These are phyloP conservation scores for Florisuga fusca DNA, from an alignment of 2,797 vertebrate species.

Conservation along the genomic window DNA sequence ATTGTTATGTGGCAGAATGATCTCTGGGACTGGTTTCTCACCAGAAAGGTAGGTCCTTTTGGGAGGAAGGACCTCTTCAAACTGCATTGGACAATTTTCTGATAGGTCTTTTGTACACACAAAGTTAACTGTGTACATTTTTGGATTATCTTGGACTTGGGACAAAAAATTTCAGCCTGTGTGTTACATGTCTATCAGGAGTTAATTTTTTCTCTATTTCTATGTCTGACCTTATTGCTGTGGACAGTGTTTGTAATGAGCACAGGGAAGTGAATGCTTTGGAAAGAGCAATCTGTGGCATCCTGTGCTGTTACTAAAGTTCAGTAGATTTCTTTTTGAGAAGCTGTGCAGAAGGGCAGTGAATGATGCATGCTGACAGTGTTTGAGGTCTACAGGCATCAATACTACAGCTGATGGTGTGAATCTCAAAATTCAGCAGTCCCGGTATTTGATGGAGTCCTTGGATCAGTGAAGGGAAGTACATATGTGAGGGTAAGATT, in stretches of 20 bases:
- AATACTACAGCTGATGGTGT: background rate
- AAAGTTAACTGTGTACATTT: background rate
- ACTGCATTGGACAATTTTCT: background rate
- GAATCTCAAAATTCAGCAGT: background rate
- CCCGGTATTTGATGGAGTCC: background rate
- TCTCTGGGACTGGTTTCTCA: background rate
- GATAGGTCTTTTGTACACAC: background rate
- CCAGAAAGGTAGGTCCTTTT: background rate
- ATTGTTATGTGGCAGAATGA: rapidly evolving
- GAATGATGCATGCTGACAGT: background rate
- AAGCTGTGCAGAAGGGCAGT: background rate
- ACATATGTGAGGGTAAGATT: background rate
- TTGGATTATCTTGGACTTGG: background rate
- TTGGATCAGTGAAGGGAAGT: background rate
- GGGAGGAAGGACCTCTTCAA: background rate
- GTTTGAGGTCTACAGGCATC: background rate
- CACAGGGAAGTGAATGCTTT: background rate
- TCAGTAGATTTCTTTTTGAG: background rate
- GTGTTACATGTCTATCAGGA: background rate
- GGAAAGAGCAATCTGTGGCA: background rate
- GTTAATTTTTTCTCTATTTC: background rate
- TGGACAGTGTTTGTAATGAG: background rate
- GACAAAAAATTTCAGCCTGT: background rate
- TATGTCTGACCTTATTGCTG: background rate
- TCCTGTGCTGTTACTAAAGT: background rate